Base-by-base conservation (phyloP, 2,888 invertebrate genomes). In the Ornithoptera priamus region DNA sequence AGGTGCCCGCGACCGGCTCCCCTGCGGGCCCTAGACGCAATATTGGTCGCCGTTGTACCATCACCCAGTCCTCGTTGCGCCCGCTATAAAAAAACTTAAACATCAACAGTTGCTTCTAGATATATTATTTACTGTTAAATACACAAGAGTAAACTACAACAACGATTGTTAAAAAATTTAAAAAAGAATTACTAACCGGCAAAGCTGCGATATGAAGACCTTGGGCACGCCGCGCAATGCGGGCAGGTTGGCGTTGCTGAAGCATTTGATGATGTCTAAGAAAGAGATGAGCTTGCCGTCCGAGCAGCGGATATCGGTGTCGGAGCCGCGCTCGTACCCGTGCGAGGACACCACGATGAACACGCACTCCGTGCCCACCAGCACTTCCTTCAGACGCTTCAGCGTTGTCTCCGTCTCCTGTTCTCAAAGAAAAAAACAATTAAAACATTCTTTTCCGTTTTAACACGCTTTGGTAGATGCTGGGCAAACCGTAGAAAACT, bases 191-290 rank as follows among this genome's bases (percentile, higher is more conserved):
- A 73, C 79, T 72, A 4, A 90, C 94, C 95, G 93, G 85, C 96
- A 96, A 74, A 94, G 94, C 80, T 96, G 96, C 80, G 96, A 95
- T 71, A 96, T 92, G 79, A 96, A 95, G 68, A 96, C 94, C 87
- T 96, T 96, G 30, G 96, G 96, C 78, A 95, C 94, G 67, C 93
- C 88, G 15, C 82, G 77, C 71, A 96, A 87, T 67, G 82, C 80
- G 0, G 89, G 89, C 80, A 95, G 94, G 67, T 86, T 88, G 20
- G 79, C 76, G 77, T 94, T 93, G 78, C 93, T 93, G 84, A 96
- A 96, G 76, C 93, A 88, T 53, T 93, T 87, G 46, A 95, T 85
- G 75, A 96, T 92, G 62, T 93, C 86, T 24, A 90, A 86, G 46
- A 93, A 91, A 71, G 92, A 82, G 67, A 94, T 81, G 24, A 87